These are phyloP conservation scores for Caligus rogercresseyi DNA, from an alignment of 1,140 invertebrate species.

Conservation along the genomic window DNA sequence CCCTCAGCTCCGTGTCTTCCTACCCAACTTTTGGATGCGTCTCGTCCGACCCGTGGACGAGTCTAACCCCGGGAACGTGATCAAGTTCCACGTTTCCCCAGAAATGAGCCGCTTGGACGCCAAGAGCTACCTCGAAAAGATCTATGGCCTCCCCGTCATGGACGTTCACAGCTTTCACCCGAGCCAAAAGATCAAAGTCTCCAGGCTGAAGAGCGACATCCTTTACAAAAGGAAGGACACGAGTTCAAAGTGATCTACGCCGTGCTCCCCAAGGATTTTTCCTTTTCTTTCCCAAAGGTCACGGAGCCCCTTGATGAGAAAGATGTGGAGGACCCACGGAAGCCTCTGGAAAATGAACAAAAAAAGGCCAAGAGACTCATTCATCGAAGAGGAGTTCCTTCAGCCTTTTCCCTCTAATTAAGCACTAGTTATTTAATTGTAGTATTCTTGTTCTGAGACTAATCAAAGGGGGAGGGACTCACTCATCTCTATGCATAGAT, in stretches of 20 bases:
- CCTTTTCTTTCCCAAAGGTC: neutral
- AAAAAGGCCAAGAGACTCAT: neutral
- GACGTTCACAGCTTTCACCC: constrained; percentile 36
- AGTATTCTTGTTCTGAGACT: too few species aligned
- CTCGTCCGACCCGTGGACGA: constrained; percentile 42
- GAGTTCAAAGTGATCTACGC: neutral
- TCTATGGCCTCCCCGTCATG: constrained; percentile 61
- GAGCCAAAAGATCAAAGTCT: neutral
- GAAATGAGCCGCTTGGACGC: constrained; percentile 67
- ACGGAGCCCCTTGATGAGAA: neutral
- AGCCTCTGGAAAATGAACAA: neutral
- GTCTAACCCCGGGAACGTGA: constrained; percentile 46
- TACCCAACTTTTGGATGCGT: constrained; percentile 91
- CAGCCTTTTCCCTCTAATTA: neutral
- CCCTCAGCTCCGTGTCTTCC: constrained; percentile 66
- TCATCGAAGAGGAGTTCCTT: neutral
- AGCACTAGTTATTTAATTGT: too few species aligned
- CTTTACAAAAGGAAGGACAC: neutral
- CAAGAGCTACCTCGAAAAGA: constrained; percentile 82
- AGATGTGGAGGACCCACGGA: neutral
- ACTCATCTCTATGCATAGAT: too few species aligned
- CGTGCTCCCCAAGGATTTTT: neutral
- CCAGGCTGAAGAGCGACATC: neutral
- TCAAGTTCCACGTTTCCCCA: constrained; percentile 64
- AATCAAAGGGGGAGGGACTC: too few species aligned